Base-by-base conservation (phyloP, 2,888 invertebrate species). In the Saturnia japonica region DNA sequence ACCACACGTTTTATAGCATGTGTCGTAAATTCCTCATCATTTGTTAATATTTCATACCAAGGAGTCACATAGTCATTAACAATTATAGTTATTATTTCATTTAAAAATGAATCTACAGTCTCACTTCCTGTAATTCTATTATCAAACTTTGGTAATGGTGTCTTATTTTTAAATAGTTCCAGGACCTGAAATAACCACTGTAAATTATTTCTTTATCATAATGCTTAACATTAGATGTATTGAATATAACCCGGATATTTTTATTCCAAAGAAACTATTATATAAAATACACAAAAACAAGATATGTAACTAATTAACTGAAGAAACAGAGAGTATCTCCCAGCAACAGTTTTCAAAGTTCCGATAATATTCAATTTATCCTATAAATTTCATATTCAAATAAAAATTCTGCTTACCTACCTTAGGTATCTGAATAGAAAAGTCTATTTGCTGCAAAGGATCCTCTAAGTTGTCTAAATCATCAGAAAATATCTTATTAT, bases 81-180 rank as follows among this genome's bases (percentile, higher is more conserved):
- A 70, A 97, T 95, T 76, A 96, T 97, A 74, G 96, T 95, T 79
- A 98, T 94, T 82, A 98, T 97, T 93, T 97, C 96, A 90, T 97
- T 97, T 69, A 98, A 94, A 78, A 97, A 97, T 80, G 97, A 96
- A 91, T 98, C 98, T 73, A 98, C 98, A 47, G 97, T 95, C 80
- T 96, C 96, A 81, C 97, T 97, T 42, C 98, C 98, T 40, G 97
- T 98, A 75, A 98, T 96, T 81, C 97, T 86, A 73, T 81, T 91
- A 74, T 94, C 94, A 85, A 86, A 94, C 75, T 91, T 93, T 67
- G 88, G 87, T 67, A 85, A 75, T 54, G 81, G 73, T 47, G 79
- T 74, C 68, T 87, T 78, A 72, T 81, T 78, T 80, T 90, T 74
- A 78, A 93, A 93, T 74, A 90, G 73, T 78, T 92, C 85, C 71